Conservation (phyloP, 2,888 invertebrate genomes). For the Allophyes oxyacanthae region DNA sequence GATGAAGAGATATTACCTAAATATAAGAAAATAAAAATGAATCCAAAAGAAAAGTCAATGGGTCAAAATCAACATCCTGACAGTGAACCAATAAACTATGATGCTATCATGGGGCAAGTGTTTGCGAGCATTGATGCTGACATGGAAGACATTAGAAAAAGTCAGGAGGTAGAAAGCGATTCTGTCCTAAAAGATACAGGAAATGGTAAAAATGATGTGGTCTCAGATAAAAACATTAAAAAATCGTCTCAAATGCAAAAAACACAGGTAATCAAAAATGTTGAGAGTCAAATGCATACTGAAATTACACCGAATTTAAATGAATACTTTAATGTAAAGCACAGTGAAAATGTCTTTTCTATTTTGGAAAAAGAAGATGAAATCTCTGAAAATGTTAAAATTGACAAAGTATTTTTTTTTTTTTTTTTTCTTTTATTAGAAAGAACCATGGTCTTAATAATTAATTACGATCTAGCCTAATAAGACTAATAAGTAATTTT, state of each 20-base stretch:
- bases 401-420: constrained; percentile 64
- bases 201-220: constrained; percentile 16
- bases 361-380: constrained; percentile 69
- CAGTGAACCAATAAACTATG: constrained; percentile 78
- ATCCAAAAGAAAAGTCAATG: constrained; percentile 31
- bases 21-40: constrained; percentile 71
- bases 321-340: constrained; percentile 61
- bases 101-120: constrained; percentile 77
- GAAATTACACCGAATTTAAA: constrained; percentile 41
- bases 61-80: constrained; percentile 55
- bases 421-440: no score
- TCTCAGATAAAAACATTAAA: constrained; percentile 17
- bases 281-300: constrained; percentile 24
- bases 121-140: constrained; percentile 84
- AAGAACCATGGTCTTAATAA: no score
- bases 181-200: constrained; percentile 23
- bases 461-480: no score
- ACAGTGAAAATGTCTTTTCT: constrained; percentile 83
- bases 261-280: constrained; percentile 46
- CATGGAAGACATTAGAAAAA: constrained; percentile 67
- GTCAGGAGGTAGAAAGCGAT: constrained; percentile 51
- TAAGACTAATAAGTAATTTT: no score
- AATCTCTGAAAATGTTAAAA: constrained; percentile 41
- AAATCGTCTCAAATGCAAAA: constrained; percentile 39
- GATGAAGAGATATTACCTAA: constrained; percentile 54